Conservation (phyloP, 2,888 invertebrate species). For the Eristalinus aeneus region DNA sequence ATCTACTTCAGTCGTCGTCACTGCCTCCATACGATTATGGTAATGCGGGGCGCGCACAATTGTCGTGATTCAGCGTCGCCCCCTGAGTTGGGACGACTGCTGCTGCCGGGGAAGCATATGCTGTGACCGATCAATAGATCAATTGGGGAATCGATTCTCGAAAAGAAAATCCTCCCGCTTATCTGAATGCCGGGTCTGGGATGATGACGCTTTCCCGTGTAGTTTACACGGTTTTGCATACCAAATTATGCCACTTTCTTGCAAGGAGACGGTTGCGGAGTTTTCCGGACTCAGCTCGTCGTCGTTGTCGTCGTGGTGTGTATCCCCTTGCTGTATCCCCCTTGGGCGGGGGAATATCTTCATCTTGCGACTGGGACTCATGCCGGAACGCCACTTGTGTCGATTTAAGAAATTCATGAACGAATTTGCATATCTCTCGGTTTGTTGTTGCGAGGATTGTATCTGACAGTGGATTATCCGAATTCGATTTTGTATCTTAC, state of each 20-base stretch:
- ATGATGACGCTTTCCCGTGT: conserved; percentile 38
- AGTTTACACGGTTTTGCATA: conserved; percentile 68
- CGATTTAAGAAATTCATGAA: conserved; percentile 52
- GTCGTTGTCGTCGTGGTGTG: conserved; percentile 33
- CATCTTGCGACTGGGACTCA: conserved; percentile 19
- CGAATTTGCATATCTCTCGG: conserved; percentile 61
- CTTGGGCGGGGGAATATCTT: conserved; percentile 60
- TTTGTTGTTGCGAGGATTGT: conserved; percentile 28
- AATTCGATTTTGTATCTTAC: conserved; percentile 65
- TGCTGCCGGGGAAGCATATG: conserved; percentile 28
- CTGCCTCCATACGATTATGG: conserved; percentile 51
- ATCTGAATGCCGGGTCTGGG: conserved; percentile 17
- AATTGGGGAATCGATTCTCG: conserved; percentile 45
- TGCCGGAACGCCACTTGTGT: conserved; percentile 62
- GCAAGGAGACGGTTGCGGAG: conserved; percentile 36
- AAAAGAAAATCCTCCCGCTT: conserved; percentile 52
- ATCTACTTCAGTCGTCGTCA: conserved; percentile 44
- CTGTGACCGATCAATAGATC: conserved; percentile 65
- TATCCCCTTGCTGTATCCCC: conserved; percentile 38
- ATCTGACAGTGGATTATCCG: conserved; percentile 69
- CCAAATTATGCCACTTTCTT: conserved; percentile 67
- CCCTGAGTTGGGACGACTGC: neutral
- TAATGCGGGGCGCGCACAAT: conserved; percentile 65
- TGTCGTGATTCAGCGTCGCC: conserved; percentile 72
- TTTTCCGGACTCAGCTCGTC: conserved; percentile 33